Conservation (phyloP, 2,113 vertebrate genomes). For the Passer domesticus region DNA sequence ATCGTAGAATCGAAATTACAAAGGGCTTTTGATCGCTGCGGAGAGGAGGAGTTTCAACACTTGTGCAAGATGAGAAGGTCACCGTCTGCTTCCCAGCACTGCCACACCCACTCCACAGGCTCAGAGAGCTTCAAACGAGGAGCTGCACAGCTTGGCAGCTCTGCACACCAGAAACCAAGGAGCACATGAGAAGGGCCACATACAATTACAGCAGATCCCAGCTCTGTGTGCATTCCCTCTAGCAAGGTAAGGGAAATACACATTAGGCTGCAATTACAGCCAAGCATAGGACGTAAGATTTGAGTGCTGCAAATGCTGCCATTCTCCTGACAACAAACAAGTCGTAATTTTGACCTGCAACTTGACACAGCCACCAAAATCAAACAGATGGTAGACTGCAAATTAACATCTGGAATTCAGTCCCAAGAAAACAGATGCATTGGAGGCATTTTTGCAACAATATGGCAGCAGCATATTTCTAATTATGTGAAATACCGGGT, state of each 20-base stretch:
- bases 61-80: not conserved
- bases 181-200: not conserved
- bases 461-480: not conserved
- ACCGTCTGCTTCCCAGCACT: not conserved
- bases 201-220: not conserved
- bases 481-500: not conserved
- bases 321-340: not conserved
- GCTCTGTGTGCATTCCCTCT: not conserved
- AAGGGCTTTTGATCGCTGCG: fast-evolving
- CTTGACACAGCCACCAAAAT: conserved; percentile 31
- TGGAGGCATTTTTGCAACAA: not conserved
- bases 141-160: not conserved
- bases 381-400: conserved; percentile 30
- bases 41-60: not conserved
- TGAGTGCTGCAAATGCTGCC: not conserved
- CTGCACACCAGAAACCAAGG: not conserved
- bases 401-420: conserved; percentile 63
- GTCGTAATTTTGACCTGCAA: not conserved
- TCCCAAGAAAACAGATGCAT: conserved; percentile 4
- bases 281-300: not conserved
- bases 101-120: not conserved
- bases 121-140: not conserved
- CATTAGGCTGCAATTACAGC: not conserved
- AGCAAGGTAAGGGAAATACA: not conserved
- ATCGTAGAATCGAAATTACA: fast-evolving